Evolutionary conservation across 2,888 invertebrate genomes (phyloP).

Genomic region (Koerneria pararmatus): DNA sequence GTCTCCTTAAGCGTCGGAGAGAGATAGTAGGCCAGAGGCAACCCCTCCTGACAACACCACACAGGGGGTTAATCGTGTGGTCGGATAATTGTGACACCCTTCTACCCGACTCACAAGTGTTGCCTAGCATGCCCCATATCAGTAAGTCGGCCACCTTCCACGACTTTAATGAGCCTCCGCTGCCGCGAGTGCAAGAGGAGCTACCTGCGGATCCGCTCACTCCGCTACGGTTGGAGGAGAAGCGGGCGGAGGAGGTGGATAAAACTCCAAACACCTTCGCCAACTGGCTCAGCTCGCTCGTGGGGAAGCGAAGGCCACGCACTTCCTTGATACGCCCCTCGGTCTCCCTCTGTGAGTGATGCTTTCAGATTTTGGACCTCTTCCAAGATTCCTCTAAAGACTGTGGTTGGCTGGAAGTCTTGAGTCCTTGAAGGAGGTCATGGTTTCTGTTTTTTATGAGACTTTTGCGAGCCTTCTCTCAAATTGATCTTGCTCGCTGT

Average conservation of each 20-base stretch:
- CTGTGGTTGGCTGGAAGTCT: too few species aligned
- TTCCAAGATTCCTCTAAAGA: too few species aligned
- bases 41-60: conserved; percentile 19
- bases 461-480: too few species aligned
- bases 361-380: too few species aligned
- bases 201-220: neutral
- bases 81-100: neutral
- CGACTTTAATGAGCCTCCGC: conserved; percentile 44
- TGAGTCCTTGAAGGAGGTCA: too few species aligned
- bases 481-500: too few species aligned
- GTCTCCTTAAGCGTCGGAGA: neutral
- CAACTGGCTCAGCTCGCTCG: conserved; percentile 32
- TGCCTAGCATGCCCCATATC: conserved; percentile 28
- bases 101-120: neutral
- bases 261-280: conserved; percentile 22
- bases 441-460: too few species aligned
- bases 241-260: conserved; percentile 1
- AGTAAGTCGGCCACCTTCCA: conserved; percentile 53
- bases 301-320: conserved; percentile 23
- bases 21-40: conserved; percentile 10
- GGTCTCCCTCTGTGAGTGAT: conserved; percentile 50
- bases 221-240: neutral
- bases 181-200: conserved; percentile 5
- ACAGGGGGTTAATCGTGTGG: neutral
- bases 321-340: conserved; percentile 44